Evolutionary conservation across 2,797 vertebrate genomes (phyloP), one percentile per base, ranked within the genome.

Genomic region (Chelonia mydas): DNA sequence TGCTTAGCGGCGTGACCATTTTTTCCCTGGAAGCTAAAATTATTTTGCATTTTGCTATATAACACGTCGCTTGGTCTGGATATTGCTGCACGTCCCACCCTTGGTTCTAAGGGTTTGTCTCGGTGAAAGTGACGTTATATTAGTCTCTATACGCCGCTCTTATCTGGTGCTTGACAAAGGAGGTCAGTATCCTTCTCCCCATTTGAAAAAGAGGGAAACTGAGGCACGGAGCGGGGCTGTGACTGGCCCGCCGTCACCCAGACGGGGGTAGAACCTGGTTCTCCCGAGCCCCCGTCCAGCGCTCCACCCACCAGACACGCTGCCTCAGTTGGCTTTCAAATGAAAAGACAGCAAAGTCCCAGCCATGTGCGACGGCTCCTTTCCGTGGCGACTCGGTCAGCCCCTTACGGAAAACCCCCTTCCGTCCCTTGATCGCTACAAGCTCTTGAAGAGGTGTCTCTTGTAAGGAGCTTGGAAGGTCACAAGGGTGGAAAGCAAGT

Each of bases 321-420:
- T 5, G 17, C 33, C 33, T 68, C 33, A 7, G 15, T 8, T 65
- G 16, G 31, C 2, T 65, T 19, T 13, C n/a, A 21, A 21, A 37
- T 65, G 33, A n/a, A 17, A 37, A 37, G 65, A 5, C 5, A 5
- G n/a, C 19, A 1, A 21, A 21, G n/a, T 68, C n/a, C 65, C n/a
- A 21, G n/a, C n/a, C 3, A 2, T 5, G 2, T 37, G n/a, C 28
- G 5, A 12, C 6, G 6, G 12, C 33, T 3, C 59, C 15, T 15
- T 33, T 31, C 31, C 2, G 6, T 7, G 59, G 16, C 13, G 12
- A 17, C 6, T 65, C 31, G 6, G 13, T 16, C 31, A 7, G 13
- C 59, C 31, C 23, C 59, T 31, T n/a, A 2, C 31, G 16, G 59
- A 33, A 59, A 65, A 17, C 59, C 57, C 28, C 28, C 59, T 6